phyloP scores from a whole-genome alignment of 2,797 vertebrate species.

The Valencia hispanica region DNA sequence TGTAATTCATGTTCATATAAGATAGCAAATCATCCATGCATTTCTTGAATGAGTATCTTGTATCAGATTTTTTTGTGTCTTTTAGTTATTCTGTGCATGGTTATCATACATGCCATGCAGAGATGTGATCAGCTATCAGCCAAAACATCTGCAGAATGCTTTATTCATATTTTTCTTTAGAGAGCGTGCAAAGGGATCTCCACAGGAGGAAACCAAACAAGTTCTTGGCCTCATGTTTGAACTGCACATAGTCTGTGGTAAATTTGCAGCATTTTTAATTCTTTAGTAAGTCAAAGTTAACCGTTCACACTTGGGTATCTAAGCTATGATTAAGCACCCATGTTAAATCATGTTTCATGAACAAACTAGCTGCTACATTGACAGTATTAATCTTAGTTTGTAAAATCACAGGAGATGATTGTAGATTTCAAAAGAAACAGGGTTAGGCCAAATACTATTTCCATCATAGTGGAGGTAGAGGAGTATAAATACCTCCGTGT shows the following conservation, averaged over 20 bases:
- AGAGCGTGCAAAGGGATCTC: constrained; percentile 18
- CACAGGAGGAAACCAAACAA: neutral
- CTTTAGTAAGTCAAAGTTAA: neutral
- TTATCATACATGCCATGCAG: constrained; percentile 7
- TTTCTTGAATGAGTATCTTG: constrained; percentile 45
- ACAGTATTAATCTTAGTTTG: neutral
- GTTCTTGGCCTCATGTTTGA: constrained; percentile 13
- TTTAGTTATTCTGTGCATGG: neutral
- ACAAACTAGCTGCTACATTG: neutral
- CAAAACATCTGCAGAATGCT: constrained; percentile 27
- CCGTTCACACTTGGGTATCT: neutral
- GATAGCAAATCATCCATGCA: constrained; percentile 47
- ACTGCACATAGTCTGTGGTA: neutral
- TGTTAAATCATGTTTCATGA: neutral
- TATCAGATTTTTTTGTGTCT: constrained; percentile 27
- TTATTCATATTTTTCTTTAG: constrained; percentile 26
- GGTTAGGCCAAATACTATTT: no score
- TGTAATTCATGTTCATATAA: constrained; percentile 62
- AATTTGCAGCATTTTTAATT: neutral
- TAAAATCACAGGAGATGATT: no score
- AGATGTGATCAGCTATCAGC: constrained; percentile 16
- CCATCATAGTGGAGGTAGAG: no score
- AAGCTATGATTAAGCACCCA: neutral
- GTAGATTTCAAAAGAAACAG: no score
- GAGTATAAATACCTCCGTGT: no score